Base-by-base conservation (phyloP, 2,888 invertebrate species). In the Lobophora halterata region DNA sequence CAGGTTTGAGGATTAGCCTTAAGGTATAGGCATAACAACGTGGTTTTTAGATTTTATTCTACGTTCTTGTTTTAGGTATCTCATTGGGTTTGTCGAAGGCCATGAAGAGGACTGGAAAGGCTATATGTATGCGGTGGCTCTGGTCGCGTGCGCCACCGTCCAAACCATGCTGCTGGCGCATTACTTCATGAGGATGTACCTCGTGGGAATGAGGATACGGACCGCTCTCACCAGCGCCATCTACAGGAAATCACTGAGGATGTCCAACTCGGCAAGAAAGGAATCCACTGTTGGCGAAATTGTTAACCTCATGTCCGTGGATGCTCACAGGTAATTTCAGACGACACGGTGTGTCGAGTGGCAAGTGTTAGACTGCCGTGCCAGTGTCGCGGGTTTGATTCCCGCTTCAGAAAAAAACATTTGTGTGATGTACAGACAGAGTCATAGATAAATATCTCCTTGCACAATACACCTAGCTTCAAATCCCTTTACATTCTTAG, bases 241-340 rank as follows among this genome's bases (percentile, higher is more conserved):
- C 57, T 97, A 97, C 71, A 90, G 93, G 38, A 97, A 97, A 83
- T 93, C 95, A 0, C 72, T 96, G 35, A 88, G 91, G 29, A 92
- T 96, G 83, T 95, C 95, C 1, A 95, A 94, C 68, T 80, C 92
- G 0, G 91, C 95, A 0, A 89, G 93, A 44, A 95, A 95, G 65
- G 93, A 94, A 60, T 93, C 94, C 0, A 95, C 96, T 0, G 93
- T 96, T 0, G 97, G 97, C 19, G 96, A 97, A 89, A 96, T 97
- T 58, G 96, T 97, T 5, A 97, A 97, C 73, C 85, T 97, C 49
- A 97, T 97, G 96, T 92, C 95, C 3, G 96, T 97, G 0, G 97
- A 97, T 76, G 95, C 96, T 1, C 96, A 97, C 74, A 90, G 93
- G 86, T 88, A 65, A 56, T 23, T 16, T n/a, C n/a, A n/a, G n/a